phyloP scores from a whole-genome alignment of 2,113 vertebrate genomes.

The Lepidothrix coronata region DNA sequence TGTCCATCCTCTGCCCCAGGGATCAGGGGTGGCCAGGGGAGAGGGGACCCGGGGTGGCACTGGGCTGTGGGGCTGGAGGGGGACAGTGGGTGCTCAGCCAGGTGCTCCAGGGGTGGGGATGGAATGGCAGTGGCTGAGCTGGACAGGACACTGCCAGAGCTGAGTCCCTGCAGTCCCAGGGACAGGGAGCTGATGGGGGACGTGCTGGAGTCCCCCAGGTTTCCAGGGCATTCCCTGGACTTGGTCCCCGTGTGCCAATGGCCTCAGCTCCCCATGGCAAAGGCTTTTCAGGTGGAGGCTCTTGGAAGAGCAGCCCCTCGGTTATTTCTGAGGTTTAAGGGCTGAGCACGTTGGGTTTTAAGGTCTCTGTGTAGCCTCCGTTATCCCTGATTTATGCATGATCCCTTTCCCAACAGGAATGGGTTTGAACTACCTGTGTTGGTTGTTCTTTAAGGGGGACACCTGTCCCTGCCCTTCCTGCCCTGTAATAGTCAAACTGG shows the following conservation, averaged over 20 bases:
- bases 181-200: fast-evolving
- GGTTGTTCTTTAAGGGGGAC: not conserved
- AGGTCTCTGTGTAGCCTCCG: fast-evolving
- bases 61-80: not conserved
- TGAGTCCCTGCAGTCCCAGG: fast-evolving
- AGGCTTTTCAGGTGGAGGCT: not conserved
- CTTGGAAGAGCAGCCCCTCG: not conserved
- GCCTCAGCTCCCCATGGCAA: fast-evolving
- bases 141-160: not conserved
- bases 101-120: not conserved
- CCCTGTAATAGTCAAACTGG: fast-evolving
- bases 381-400: not conserved
- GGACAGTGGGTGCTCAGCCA: fast-evolving
- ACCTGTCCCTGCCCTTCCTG: not conserved
- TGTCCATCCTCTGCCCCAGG: fast-evolving
- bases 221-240: not conserved
- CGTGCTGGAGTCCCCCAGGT: not conserved
- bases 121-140: fast-evolving
- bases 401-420: not conserved
- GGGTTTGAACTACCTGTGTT: fast-evolving
- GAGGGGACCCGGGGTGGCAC: fast-evolving
- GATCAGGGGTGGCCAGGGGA: not conserved
- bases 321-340: not conserved
- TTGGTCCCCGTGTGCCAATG: fast-evolving
- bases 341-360: not conserved